Conservation (phyloP, 2,113 vertebrate genomes). For the Turnix velox region DNA sequence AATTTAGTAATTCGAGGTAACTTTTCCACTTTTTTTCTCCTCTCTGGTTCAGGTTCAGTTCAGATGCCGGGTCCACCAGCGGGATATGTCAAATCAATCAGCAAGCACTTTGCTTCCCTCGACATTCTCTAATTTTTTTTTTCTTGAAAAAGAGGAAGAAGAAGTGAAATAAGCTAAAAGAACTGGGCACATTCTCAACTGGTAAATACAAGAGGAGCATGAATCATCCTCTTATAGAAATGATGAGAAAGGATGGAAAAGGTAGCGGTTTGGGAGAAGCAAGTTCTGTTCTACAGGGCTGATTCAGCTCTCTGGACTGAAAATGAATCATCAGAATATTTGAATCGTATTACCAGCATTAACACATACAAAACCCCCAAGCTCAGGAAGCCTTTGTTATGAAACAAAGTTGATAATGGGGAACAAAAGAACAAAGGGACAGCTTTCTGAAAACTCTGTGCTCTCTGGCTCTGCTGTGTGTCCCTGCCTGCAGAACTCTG, state of each 20-base stretch:
- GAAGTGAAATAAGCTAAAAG: slow-evolving; percentile 46
- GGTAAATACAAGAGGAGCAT: slow-evolving; percentile 65
- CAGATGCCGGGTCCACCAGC: neutral
- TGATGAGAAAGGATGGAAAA: slow-evolving; percentile 63
- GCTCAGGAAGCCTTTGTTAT: slow-evolving; percentile 44
- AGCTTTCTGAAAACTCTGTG: neutral
- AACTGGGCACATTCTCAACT: slow-evolving; percentile 10
- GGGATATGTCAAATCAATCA: neutral
- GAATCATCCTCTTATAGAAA: slow-evolving; percentile 68
- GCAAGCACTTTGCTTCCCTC: neutral
- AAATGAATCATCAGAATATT: slow-evolving; percentile 72
- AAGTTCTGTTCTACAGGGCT: slow-evolving; percentile 55
- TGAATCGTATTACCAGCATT: slow-evolving; percentile 65
- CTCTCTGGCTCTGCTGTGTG: neutral
- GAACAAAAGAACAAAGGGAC: neutral
- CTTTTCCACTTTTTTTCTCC: neutral
- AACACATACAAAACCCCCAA: slow-evolving; percentile 62
- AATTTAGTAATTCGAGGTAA: neutral
- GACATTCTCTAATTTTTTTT: neutral
- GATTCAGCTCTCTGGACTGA: slow-evolving; percentile 55
- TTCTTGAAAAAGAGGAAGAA: slow-evolving; percentile 21
- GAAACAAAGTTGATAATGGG: slow-evolving; percentile 26
- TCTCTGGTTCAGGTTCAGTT: neutral
- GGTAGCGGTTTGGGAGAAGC: slow-evolving; percentile 54
- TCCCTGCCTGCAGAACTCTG: neutral